Percentiles rank a stretch among this genome's conserved stretches.
These are phyloP conservation scores for Caradrina kadenii DNA, from an alignment of 2,888 invertebrate genomes.

Conservation along the genomic window DNA sequence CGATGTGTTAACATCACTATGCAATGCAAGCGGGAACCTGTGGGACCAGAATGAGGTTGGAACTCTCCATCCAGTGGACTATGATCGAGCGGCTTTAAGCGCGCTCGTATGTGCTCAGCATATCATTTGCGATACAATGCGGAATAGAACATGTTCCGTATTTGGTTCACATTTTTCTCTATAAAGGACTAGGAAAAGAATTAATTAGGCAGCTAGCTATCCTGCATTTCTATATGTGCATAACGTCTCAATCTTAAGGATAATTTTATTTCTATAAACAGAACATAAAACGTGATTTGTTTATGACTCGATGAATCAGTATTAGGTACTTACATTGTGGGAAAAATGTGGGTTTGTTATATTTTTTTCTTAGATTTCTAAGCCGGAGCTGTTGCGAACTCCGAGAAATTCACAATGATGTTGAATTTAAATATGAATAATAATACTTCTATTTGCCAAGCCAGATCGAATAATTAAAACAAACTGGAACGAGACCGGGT, in stretches of 20 bases:
- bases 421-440: constrained; percentile 30
- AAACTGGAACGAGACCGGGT: constrained; percentile 20
- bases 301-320: constrained; percentile 38
- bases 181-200: constrained; percentile 67
- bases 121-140: constrained; percentile 72
- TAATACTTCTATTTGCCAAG: constrained; percentile 11
- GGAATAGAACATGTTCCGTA: constrained; percentile 74
- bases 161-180: constrained; percentile 67
- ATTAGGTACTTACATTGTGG: constrained; percentile 20
- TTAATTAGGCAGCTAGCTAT: constrained; percentile 54
- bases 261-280: constrained; percentile 35
- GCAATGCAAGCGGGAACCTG: constrained; percentile 55
- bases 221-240: constrained; percentile 42
- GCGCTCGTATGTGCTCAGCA: constrained; percentile 68
- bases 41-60: constrained; percentile 56
- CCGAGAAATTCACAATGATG: constrained; percentile 31
- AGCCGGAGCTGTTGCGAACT: constrained; percentile 9
- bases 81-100: constrained; percentile 53
- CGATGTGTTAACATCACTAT: constrained; percentile 62
- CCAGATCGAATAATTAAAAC: constrained; percentile 27
- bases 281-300: constrained; percentile 43
- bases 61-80: constrained; percentile 51
- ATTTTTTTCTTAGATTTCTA: constrained; percentile 31
- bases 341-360: constrained; percentile 31
- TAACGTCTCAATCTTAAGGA: constrained; percentile 48